Conservation (phyloP, 2,113 vertebrate genomes). For the Talpa occidentalis region DNA sequence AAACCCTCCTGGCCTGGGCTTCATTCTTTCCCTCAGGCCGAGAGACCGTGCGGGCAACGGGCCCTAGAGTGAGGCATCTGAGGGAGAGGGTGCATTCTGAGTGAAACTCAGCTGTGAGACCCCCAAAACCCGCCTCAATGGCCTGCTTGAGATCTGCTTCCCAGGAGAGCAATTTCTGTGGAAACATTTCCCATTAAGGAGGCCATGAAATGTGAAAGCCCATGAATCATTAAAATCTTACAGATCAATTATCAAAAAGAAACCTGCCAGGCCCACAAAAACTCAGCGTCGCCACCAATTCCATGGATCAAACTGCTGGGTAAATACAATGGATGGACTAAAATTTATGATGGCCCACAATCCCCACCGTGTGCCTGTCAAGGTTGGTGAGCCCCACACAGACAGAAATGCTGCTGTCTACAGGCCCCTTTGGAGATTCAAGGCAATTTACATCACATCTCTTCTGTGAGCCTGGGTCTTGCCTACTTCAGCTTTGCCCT, state of each 20-base stretch:
- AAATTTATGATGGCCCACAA: background rate
- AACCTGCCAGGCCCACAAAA: conserved; percentile 36
- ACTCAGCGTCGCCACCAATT: background rate
- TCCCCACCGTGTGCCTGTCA: background rate
- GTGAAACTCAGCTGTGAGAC: background rate
- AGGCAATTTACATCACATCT: background rate
- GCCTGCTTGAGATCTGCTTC: background rate
- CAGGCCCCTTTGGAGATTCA: background rate
- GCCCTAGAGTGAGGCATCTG: background rate
- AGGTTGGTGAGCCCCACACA: background rate
- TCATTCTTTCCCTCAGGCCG: background rate
- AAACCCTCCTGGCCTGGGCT: background rate
- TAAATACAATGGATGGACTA: background rate
- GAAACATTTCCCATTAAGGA: conserved; percentile 53
- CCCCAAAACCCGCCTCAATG: background rate
- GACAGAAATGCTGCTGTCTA: background rate
- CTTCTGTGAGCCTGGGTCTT: background rate
- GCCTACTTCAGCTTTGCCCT: background rate
- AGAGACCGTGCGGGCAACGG: background rate
- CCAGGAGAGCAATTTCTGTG: conserved; percentile 58
- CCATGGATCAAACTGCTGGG: conserved; percentile 7
- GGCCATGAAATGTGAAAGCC: conserved; percentile 59
- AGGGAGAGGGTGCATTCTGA: background rate
- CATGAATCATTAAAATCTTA: conserved; percentile 66
- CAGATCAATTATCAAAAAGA: conserved; percentile 39